phyloP scores from a whole-genome alignment of 2,888 invertebrate genomes.

The Lobophora halterata region DNA sequence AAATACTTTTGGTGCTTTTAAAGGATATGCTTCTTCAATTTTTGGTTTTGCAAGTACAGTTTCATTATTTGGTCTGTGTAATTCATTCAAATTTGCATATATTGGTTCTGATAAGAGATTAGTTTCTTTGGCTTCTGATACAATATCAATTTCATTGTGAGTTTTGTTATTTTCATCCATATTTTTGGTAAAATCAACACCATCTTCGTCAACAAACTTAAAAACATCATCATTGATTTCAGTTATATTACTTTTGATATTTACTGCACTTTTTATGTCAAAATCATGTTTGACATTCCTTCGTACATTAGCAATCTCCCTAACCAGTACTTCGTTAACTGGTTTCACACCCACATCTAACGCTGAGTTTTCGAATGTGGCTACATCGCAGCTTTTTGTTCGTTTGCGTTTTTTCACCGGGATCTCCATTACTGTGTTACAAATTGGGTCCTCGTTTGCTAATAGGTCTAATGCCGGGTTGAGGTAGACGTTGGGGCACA shows the following conservation, averaged over 20 bases:
- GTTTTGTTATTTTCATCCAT: slow-evolving; percentile 8
- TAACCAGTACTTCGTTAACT: slow-evolving; percentile 60
- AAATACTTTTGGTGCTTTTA: not conserved
- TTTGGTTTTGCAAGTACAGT: too few relatives aligned
- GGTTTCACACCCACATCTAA: slow-evolving; percentile 56
- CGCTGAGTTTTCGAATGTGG: slow-evolving; percentile 68
- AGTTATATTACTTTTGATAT: not conserved
- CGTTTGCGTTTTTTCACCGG: slow-evolving; percentile 66
- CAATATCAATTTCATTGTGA: slow-evolving; percentile 9
- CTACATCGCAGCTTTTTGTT: slow-evolving; percentile 61
- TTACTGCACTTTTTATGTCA: not conserved
- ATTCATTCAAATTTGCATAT: slow-evolving; percentile 51
- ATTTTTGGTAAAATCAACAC: slow-evolving; percentile 16
- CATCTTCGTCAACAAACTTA: slow-evolving; percentile 10
- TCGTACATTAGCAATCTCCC: slow-evolving; percentile 68
- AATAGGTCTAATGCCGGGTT: slow-evolving; percentile 72
- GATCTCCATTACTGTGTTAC: slow-evolving; percentile 75
- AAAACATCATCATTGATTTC: slow-evolving; percentile 6
- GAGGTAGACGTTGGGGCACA: slow-evolving; percentile 62
- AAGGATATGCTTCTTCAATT: too few relatives aligned
- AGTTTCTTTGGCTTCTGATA: slow-evolving; percentile 22
- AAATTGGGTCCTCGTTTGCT: slow-evolving; percentile 72
- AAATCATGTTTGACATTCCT: slow-evolving; percentile 44
- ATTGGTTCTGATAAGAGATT: slow-evolving; percentile 43
- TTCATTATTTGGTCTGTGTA: slow-evolving; percentile 7